Evolutionary conservation across 2,113 vertebrate genomes (phyloP), one percentile per base, ranked within the genome.

Genomic region (Shinisaurus crocodilurus): DNA sequence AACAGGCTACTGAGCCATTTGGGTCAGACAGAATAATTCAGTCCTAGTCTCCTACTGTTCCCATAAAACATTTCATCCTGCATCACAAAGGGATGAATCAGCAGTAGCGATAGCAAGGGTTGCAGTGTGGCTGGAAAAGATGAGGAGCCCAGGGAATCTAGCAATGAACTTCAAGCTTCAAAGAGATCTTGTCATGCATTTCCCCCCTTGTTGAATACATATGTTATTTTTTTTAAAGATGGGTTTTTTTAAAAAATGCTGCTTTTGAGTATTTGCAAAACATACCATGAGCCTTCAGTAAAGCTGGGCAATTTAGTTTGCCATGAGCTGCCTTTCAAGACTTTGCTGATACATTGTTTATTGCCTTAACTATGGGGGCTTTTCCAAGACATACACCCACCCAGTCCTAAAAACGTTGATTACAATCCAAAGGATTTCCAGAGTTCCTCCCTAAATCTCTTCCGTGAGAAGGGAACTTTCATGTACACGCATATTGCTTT

Each of bases 111-210:
- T 96, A 97, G 96, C 93, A 92, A 95, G 90, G 91, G n/a, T 85
- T 96, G 92, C 93, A 92, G 87, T 85, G 93, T 86, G 90, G 82
- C 91, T 95, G 94, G 95, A 96, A 96, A 96, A 96, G 96, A 86
- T 10, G n/a, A 96, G 82, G 94, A 90, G 96, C 96, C 90, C 83
- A 37, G 94, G 93, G 91, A 91, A 82, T 93, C 93, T 96, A 96
- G 95, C 96, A 96, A 92, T 90, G 93, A 96, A 97, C 94, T 82
- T 91, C 82, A 91, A 86, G 88, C 93, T 96, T 97, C 93, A 96
- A 96, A 97, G 95, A 91, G 91, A 95, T 94, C 95, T 97, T 92
- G 96, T 96, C 93, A 96, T 94, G 95, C 94, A 96, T 96, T 94
- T 91, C 87, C 85, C 93, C 86, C 93, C 95, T 95, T 57, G 92